Percentiles rank a stretch among this genome's conserved stretches.
Evolutionary conservation across 2,888 invertebrate genomes (phyloP).

Genomic region (Acrobasis repandana): DNA sequence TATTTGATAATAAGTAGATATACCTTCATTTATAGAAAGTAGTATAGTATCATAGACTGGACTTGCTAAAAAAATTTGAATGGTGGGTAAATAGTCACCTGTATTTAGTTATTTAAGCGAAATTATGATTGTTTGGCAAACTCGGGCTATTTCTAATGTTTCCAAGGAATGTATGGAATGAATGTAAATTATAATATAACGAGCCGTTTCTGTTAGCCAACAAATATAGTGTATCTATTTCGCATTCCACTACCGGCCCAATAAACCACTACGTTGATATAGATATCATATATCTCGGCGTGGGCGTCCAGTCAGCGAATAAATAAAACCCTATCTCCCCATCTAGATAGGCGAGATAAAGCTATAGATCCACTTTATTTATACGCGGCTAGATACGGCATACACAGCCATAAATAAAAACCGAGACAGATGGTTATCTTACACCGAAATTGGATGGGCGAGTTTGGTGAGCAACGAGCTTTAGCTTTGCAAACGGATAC

Average conservation of each 20-base stretch:
- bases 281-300: slow-evolving; percentile 28
- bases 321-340: slow-evolving; percentile 53
- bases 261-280: slow-evolving; percentile 13
- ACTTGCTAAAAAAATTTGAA: no score
- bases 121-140: no score
- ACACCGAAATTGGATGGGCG: slow-evolving; percentile 29
- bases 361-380: slow-evolving; percentile 59
- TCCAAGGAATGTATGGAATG: no score
- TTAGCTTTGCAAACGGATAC: neutral
- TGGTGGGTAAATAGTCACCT: no score
- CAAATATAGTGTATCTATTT: neutral
- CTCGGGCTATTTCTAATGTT: no score
- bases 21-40: no score
- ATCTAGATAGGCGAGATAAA: slow-evolving; percentile 58
- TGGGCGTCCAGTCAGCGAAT: slow-evolving; percentile 47
- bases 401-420: slow-evolving; percentile 63
- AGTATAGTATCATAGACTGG: no score
- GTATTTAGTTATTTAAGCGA: no score
- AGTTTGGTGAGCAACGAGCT: slow-evolving; percentile 3
- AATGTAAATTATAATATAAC: no score
- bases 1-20: no score
- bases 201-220: no score
- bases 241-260: slow-evolving; percentile 12
- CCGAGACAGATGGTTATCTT: slow-evolving; percentile 56
- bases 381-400: slow-evolving; percentile 57